Evolutionary conservation across 2,888 invertebrate genomes (phyloP).

Genomic region (Zhengitettix transpicula): DNA sequence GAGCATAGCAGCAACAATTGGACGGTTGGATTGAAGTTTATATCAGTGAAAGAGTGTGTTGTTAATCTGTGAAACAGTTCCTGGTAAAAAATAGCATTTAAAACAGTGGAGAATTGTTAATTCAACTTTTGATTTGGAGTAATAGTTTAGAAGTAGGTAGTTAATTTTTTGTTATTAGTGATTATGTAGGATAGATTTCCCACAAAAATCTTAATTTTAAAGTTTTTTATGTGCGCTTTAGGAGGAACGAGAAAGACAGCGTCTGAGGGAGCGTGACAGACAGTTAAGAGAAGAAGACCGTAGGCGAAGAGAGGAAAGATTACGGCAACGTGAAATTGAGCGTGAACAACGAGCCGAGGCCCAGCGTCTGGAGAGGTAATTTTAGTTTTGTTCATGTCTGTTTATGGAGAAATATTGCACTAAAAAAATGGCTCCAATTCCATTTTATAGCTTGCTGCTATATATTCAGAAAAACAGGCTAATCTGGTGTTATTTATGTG

Average conservation of each 20-base stretch:
- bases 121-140: background rate
- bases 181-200: background rate
- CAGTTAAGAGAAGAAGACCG: slow-evolving; percentile 65
- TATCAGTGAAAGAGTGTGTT: background rate
- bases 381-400: slow-evolving; percentile 5
- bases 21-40: background rate
- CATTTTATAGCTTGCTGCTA: no score
- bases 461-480: no score
- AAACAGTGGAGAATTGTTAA: no score
- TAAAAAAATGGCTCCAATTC: background rate
- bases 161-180: background rate
- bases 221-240: slow-evolving; percentile 18
- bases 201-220: background rate
- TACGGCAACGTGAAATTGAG: slow-evolving; percentile 63
- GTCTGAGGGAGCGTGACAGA: slow-evolving; percentile 61
- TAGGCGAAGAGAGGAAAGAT: slow-evolving; percentile 58
- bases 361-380: slow-evolving; percentile 46
- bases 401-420: background rate
- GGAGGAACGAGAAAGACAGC: slow-evolving; percentile 57
- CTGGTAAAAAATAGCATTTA: background rate
- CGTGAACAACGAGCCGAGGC: slow-evolving; percentile 73
- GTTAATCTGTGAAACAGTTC: background rate
- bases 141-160: background rate
- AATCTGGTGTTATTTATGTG: no score
- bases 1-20: no score